Conservation (phyloP, 2,888 invertebrate species). For the Lymantria monacha region DNA sequence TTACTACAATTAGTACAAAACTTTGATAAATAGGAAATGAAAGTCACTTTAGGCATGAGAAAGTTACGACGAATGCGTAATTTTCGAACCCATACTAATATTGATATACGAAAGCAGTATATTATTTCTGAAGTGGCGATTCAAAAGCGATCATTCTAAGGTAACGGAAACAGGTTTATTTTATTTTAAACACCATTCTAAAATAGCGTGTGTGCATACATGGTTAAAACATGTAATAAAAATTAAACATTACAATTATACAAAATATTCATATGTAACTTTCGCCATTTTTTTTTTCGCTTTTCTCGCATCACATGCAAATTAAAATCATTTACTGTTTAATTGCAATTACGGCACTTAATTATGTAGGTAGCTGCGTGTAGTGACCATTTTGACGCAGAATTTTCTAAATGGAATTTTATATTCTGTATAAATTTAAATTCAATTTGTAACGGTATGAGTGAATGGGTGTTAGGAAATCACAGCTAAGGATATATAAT, state of each 20-base stretch:
- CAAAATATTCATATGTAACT: conserved; percentile 11
- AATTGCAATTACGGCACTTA: neutral
- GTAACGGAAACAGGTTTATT: neutral
- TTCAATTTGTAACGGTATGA: no score
- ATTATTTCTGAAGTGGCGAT: no score
- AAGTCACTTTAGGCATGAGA: conserved; percentile 5
- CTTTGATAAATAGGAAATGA: neutral
- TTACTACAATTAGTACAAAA: no score
- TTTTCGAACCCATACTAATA: no score
- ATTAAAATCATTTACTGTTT: neutral
- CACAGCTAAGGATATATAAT: no score
- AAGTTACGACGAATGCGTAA: conserved; percentile 3
- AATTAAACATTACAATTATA: conserved; percentile 15
- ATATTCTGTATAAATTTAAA: no score
- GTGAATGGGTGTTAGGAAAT: no score
- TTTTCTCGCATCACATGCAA: neutral
- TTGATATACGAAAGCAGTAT: no score
- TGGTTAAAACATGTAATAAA: conserved; percentile 8
- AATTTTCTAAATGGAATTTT: neutral
- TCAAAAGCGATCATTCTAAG: neutral
- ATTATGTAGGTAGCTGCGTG: neutral
- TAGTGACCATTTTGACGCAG: neutral
- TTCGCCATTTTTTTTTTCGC: conserved; percentile 14
- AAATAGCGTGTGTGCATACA: conserved; percentile 24
- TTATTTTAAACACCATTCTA: conserved; percentile 17